These are phyloP conservation scores for Porites lobata DNA, from an alignment of 92 coral and sea anemone genomes.

Conservation along the genomic window DNA sequence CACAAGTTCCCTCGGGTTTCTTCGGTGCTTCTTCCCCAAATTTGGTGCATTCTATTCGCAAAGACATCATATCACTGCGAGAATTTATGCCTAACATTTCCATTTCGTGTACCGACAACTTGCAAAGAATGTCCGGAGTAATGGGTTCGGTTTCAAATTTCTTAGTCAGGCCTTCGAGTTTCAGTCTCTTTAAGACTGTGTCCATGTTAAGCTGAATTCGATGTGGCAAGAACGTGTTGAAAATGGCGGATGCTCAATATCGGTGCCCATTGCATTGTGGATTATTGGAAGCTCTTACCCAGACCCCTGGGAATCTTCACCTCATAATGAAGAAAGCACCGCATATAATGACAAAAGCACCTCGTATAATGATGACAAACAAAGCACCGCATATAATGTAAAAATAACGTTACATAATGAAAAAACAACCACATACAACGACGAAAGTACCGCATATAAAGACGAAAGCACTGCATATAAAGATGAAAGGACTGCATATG, in stretches of 20 bases:
- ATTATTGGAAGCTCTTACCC: not conserved
- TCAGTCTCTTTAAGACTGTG: conserved; percentile 10
- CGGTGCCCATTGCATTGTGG: conserved; percentile 18
- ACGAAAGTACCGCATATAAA: too few species aligned
- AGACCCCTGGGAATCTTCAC: conserved; percentile 7
- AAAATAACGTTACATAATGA: too few species aligned
- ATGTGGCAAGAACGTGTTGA: not conserved
- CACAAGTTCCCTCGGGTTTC: conserved; percentile 33
- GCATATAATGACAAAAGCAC: too few species aligned
- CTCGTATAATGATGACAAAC: too few species aligned
- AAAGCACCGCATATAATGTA: too few species aligned
- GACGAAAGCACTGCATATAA: too few species aligned
- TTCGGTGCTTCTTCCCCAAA: conserved; percentile 23
- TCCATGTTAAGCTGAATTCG: too few species aligned
- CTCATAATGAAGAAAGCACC: not conserved
- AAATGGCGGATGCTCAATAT: not conserved
- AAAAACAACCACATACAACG: too few species aligned
- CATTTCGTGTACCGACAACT: conserved; percentile 59
- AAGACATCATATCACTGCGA: conserved; percentile 69
- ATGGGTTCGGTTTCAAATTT: conserved; percentile 15
- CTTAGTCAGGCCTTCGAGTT: conserved; percentile 21
- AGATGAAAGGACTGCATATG: too few species aligned
- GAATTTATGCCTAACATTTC: conserved; percentile 54
- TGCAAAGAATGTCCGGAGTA: conserved; percentile 32
- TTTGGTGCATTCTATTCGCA: conserved; percentile 64